A percentile compares a stretch with the other conserved stretches of the same genome.
These are phyloP conservation scores for Drepana arcuata DNA, from an alignment of 1,140 invertebrate species.

Conservation along the genomic window DNA sequence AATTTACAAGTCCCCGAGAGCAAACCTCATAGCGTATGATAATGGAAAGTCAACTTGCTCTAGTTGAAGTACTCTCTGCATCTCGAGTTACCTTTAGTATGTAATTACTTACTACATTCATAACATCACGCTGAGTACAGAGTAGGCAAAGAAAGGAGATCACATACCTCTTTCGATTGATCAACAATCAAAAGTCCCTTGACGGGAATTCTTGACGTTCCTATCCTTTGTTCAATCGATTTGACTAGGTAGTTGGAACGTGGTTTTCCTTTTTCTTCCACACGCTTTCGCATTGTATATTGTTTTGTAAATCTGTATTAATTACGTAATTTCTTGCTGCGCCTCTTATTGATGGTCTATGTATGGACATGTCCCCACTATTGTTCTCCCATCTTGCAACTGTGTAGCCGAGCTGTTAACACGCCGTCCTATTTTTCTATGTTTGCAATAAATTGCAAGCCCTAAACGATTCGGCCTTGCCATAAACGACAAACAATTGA, in stretches of 20 bases:
- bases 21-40: conserved; percentile 47
- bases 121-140: neutral
- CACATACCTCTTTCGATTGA: too few relatives aligned
- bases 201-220: too few relatives aligned
- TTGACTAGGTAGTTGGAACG: neutral
- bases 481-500: conserved; percentile 51
- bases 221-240: neutral
- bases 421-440: conserved; percentile 21
- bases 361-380: neutral
- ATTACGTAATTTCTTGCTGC: too few relatives aligned
- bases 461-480: conserved; percentile 45
- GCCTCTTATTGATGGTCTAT: neutral
- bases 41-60: conserved; percentile 48
- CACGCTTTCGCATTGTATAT: neutral
- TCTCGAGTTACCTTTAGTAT: neutral
- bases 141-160: neutral
- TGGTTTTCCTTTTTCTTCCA: neutral
- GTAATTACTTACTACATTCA: neutral
- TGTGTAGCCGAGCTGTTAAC: too few relatives aligned
- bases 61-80: conserved; percentile 24
- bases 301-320: too few relatives aligned
- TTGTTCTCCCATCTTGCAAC: neutral
- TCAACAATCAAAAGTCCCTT: neutral
- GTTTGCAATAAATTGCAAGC: conserved; percentile 37
- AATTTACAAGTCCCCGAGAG: conserved; percentile 44